A percentile compares a stretch with the other conserved stretches of the same genome.
These are phyloP conservation scores for Parotocinclus haroldoi DNA, from an alignment of 2,797 vertebrate genomes.

Conservation along the genomic window DNA sequence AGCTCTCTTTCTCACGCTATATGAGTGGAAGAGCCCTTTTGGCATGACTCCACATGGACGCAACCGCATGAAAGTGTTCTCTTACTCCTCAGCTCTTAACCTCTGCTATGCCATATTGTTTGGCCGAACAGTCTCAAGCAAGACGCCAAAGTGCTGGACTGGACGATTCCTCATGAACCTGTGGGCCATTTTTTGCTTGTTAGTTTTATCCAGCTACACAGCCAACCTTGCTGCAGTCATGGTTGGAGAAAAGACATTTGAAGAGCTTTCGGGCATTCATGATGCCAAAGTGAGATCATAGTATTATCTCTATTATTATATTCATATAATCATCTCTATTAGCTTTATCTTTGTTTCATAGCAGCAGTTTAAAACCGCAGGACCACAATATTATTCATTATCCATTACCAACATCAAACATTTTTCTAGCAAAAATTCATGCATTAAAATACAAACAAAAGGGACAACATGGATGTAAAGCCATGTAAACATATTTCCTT, in stretches of 20 bases:
- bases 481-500: too few species aligned
- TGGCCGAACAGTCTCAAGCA: constrained; percentile 85
- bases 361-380: not conserved
- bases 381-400: too few species aligned
- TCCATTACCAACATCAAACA: too few species aligned
- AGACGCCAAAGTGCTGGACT: constrained; percentile 93
- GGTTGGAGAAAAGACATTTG: constrained; percentile 95
- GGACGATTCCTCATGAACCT: constrained; percentile 96
- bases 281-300: constrained; percentile 78
- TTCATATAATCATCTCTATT: not conserved
- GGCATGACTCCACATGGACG: constrained; percentile 89
- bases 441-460: too few species aligned
- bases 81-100: constrained; percentile 88
- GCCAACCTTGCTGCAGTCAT: constrained; percentile 94
- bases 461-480: too few species aligned
- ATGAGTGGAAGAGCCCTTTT: constrained; percentile 90
- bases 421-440: too few species aligned
- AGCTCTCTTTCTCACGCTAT: constrained; percentile 86
- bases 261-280: constrained; percentile 90
- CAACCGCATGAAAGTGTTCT: constrained; percentile 85
- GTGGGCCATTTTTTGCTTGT: constrained; percentile 95
- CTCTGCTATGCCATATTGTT: constrained; percentile 92
- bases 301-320: too few species aligned
- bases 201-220: constrained; percentile 94
- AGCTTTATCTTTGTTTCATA: not conserved